phyloP scores from a whole-genome alignment of 2,797 vertebrate species.

The Sebastes minor region DNA sequence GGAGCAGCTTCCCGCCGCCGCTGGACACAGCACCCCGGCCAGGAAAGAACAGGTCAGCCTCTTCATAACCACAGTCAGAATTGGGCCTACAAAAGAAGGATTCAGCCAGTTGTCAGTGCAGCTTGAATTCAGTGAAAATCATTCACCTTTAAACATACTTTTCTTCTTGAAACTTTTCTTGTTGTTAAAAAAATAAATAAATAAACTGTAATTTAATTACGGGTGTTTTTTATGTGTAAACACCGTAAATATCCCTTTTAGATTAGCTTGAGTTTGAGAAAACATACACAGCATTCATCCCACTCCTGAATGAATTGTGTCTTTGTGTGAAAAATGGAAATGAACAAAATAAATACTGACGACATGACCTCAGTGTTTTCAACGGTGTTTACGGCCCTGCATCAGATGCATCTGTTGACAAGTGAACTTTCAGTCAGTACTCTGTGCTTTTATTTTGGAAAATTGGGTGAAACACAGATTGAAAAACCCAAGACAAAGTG shows the following conservation, averaged over 20 bases:
- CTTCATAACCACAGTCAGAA: neutral
- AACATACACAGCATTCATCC: constrained; percentile 40
- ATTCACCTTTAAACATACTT: neutral
- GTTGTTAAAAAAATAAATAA: neutral
- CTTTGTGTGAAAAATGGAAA: constrained; percentile 64
- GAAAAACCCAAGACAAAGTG: neutral
- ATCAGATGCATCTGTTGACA: neutral
- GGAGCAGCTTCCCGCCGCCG: constrained; percentile 85
- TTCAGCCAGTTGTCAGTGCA: neutral
- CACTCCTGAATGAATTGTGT: constrained; percentile 38
- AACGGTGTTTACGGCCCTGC: neutral
- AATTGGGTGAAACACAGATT: neutral
- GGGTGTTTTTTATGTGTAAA: neutral
- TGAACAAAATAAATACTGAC: constrained; percentile 15
- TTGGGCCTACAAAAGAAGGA: neutral
- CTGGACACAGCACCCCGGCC: constrained; percentile 88
- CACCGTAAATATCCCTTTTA: neutral
- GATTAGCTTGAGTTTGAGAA: constrained; percentile 7
- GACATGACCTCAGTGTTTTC: constrained; percentile 25
- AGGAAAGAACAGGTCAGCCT: constrained; percentile 85
- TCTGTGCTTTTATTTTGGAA: constrained; percentile 9
- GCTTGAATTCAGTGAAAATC: neutral
- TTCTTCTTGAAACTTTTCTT: neutral
- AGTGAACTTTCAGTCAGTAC: neutral
- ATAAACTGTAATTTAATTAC: neutral